Base-by-base conservation (phyloP, 2,113 vertebrate genomes). In the Perca fluviatilis region DNA sequence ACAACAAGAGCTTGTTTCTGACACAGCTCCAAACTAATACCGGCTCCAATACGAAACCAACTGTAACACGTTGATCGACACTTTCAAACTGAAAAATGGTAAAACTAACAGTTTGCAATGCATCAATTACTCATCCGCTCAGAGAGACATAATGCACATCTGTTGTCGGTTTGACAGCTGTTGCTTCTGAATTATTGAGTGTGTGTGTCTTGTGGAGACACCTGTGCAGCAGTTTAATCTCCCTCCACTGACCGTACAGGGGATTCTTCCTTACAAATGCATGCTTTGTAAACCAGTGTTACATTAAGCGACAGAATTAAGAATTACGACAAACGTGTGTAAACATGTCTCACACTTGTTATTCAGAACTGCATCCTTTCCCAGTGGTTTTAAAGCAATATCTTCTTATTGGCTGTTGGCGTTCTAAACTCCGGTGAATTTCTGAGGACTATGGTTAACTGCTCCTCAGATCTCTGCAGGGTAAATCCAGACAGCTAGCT, bases 51-150 rank as follows among this genome's bases (percentile, higher is more conserved):
- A 25, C 2, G 9, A 11, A 54, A 53, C 4, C 19, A 40, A 43
- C 1, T 63, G 49, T 7, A 53, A 43, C 9, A 9, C 21, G 21
- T 6, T 18, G 7, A 58, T 23, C 51, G 51, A 16, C 40, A 49
- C 14, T 18, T 65, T 7, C 33, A 46, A 19, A 49, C 6, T 33
- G 6, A 71, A 63, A 60, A 75, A 33, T 10, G 25, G 12, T 56
- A 5, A 72, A 78, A 47, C 47, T 23, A 63, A 19, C 15, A 33
- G 61, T 33, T 75, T 53, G 53, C 9, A 66, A 57, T 13, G 27
- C 65, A 85, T 70, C 25, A 16, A 58, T 80, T 58, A 69, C 64
- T 49, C n/a, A 49, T 49, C 58, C 50, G 64, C 16, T 69, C 70
- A 75, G 11, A 36, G 25, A 50, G 53, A 60, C 60, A 58, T 19